These are phyloP conservation scores for Tenthredo amoena DNA, from an alignment of 2,888 invertebrate species.

Conservation along the genomic window DNA sequence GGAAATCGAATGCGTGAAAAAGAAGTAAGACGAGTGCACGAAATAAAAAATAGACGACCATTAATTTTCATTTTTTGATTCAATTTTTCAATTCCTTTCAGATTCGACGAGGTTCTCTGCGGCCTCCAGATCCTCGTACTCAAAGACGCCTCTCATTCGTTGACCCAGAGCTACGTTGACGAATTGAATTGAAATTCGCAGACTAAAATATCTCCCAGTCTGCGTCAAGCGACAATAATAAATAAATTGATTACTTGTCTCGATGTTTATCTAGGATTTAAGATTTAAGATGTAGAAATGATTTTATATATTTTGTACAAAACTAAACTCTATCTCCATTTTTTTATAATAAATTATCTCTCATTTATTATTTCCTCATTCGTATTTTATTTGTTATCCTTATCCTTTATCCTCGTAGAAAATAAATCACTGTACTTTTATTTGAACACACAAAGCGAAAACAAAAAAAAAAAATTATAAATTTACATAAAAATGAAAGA, in stretches of 20 bases:
- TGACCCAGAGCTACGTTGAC: constrained; percentile 4
- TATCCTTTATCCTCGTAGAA: neutral
- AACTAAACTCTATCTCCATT: neutral
- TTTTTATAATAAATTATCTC: constrained; percentile 42
- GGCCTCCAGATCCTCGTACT: constrained; percentile 59
- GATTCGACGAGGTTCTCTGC: constrained; percentile 58
- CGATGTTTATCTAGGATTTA: neutral
- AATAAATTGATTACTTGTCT: constrained; percentile 3
- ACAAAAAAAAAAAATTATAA: neutral
- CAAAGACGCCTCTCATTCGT: constrained; percentile 58
- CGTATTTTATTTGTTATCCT: neutral
- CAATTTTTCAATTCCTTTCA: constrained; percentile 54
- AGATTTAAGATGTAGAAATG: constrained; percentile 15
- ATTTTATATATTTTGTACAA: constrained; percentile 50
- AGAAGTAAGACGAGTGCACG: constrained; percentile 57
- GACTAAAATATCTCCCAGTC: neutral
- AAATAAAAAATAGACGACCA: neutral
- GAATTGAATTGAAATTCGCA: neutral
- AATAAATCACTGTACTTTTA: neutral
- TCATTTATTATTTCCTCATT: neutral
- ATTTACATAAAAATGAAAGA: neutral
- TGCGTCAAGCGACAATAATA: neutral
- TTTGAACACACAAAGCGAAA: neutral
- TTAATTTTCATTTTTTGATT: neutral
- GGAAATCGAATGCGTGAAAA: constrained; percentile 56